These are phyloP conservation scores for Trichechus manatus DNA, from an alignment of 2,113 vertebrate genomes.

Conservation along the genomic window DNA sequence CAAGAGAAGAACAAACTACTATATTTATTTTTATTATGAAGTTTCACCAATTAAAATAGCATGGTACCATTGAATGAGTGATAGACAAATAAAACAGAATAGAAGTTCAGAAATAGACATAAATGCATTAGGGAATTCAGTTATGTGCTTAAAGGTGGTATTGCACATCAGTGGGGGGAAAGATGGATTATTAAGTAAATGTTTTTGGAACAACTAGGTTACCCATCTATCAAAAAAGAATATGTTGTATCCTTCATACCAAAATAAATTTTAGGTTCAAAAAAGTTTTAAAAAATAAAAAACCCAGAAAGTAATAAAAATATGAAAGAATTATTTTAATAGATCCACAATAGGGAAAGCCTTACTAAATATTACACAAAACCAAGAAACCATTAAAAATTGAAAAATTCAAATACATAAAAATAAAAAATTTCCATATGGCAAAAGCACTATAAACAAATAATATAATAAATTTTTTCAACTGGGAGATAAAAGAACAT, in stretches of 20 bases:
- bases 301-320: neutral
- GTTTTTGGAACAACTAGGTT: neutral
- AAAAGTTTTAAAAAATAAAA: constrained; percentile 1
- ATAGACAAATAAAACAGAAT: neutral
- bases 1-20: neutral
- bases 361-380: neutral
- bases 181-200: neutral
- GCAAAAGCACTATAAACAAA: neutral
- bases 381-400: constrained; percentile 28
- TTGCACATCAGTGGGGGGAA: neutral
- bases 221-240: neutral
- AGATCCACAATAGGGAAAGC: neutral
- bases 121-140: neutral
- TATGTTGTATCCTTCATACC: neutral
- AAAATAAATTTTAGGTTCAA: neutral
- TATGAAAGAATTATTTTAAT: constrained; percentile 32
- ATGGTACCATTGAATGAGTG: neutral
- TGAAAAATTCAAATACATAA: constrained; percentile 6
- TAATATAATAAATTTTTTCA: neutral
- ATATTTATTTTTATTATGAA: constrained; percentile 31
- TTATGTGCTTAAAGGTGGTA: neutral
- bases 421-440: neutral
- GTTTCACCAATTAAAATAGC: constrained; percentile 4
- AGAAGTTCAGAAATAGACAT: neutral
- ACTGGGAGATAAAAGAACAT: neutral